A percentile compares a stretch with the other conserved stretches of the same genome.
These are phyloP conservation scores for Papilio elwesi DNA, from an alignment of 2,888 invertebrate genomes.

Conservation along the genomic window DNA sequence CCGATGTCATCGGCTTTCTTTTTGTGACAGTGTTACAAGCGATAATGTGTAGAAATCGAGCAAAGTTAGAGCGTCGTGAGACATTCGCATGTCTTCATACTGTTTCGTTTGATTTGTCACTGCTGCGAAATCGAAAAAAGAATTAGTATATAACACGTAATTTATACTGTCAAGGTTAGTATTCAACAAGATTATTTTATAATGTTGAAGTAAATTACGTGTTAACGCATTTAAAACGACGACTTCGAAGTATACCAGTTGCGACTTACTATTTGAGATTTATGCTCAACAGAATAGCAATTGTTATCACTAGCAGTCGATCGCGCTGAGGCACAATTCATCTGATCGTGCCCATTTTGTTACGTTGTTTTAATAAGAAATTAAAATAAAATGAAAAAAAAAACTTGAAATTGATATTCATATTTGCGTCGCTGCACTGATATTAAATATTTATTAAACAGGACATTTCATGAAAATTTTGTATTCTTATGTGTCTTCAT, in stretches of 20 bases:
- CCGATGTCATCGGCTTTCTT: constrained; percentile 61
- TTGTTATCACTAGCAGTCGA: too few relatives aligned
- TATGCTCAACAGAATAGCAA: too few relatives aligned
- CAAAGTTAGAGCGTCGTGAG: constrained; percentile 49
- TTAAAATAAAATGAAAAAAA: too few relatives aligned
- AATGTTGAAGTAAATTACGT: constrained; percentile 10
- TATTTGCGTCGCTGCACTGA: too few relatives aligned
- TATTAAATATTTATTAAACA: too few relatives aligned
- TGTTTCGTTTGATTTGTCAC: constrained; percentile 4
- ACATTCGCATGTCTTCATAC: constrained; percentile 56
- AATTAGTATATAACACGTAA: constrained; percentile 39
- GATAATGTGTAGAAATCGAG: constrained; percentile 60
- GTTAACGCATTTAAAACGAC: constrained; percentile 8
- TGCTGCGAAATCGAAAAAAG: constrained; percentile 1
- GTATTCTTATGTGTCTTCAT: too few relatives aligned
- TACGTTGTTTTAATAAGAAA: too few relatives aligned
- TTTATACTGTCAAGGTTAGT: constrained; percentile 50
- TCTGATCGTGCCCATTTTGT: too few relatives aligned
- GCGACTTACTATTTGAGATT: too few relatives aligned
- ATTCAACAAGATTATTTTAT: constrained; percentile 47
- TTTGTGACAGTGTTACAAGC: constrained; percentile 57
- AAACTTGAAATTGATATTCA: too few relatives aligned
- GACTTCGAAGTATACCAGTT: background rate
- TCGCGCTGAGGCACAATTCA: too few relatives aligned
- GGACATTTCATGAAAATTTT: too few relatives aligned